Evolutionary conservation across 2,888 invertebrate genomes (phyloP).

Genomic region (Zootermopsis nevadensis): DNA sequence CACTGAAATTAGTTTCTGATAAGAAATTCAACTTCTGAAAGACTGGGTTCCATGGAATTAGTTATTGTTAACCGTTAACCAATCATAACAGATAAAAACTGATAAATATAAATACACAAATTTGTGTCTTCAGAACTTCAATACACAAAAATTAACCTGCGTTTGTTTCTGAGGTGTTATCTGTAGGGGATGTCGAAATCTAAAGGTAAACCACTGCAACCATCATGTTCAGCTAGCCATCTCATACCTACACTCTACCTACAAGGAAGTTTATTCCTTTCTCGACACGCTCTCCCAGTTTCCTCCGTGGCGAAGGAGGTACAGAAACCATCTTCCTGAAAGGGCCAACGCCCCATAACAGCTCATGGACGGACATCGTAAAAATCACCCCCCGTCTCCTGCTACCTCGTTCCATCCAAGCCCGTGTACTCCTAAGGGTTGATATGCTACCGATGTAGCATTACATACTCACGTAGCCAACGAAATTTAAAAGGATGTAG

Average conservation of each 20-base stretch:
- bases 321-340: conserved; percentile 18
- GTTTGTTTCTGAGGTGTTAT: not conserved
- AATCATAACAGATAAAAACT: too few relatives aligned
- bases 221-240: not conserved
- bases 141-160: too few relatives aligned
- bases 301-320: conserved; percentile 11
- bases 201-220: not conserved
- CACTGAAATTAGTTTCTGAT: too few relatives aligned
- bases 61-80: too few relatives aligned
- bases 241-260: not conserved
- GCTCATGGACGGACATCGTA: conserved; percentile 28
- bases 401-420: not conserved
- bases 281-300: not conserved
- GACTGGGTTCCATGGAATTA: too few relatives aligned
- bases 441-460: not conserved
- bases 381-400: not conserved
- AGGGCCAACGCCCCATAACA: conserved; percentile 32
- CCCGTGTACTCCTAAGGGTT: not conserved
- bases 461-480: not conserved
- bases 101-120: too few relatives aligned
- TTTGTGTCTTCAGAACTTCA: too few relatives aligned
- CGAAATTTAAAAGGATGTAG: conserved; percentile 17
- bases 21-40: too few relatives aligned
- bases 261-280: not conserved
- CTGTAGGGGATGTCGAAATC: not conserved